Base-by-base conservation (phyloP, 1,140 invertebrate genomes). In the Cotesia typhae region DNA sequence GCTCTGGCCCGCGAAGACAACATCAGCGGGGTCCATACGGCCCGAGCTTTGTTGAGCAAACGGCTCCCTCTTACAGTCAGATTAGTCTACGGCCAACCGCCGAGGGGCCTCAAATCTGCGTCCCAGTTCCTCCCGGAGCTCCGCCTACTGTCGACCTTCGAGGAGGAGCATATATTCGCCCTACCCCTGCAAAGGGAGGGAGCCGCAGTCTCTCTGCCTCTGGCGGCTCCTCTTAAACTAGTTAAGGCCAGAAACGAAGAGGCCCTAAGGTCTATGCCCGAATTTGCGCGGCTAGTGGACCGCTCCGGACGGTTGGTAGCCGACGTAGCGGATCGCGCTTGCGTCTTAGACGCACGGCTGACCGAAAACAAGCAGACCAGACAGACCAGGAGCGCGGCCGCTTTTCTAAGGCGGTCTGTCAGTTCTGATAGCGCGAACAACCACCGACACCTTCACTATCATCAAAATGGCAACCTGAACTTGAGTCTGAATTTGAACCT, bases 1-100 rank as follows among this genome's bases (percentile, higher is more conserved):
- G 93, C 94, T 1, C 88, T 98, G 28, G 96, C 96, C 38, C 91
- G 94, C 80, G 94, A 95, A 83, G 94, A 96, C 77, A 96, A 96
- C 85, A 96, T 98, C 74, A 94, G 94, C 81, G 96, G 96, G 4
- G 95, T 97, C 10, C 95, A 96, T 84, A 94, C 94, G 61, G 93
- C 93, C 5, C 92, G 93, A 78, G 96, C 95, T 80, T 89, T 98
- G 65, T 86, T 97, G 47, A 92, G 92, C 74, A 96, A 97, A 82
- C 88, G 96, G 71, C 89, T 98, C 84, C 96, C 96, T 2, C 87
- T 98, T 63, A 97, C 96, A 67, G 96, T 97, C 1, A 87, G 96
- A 80, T 88, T 98, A 75, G 95, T 97, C 1, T 94, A 96, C 79
- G 96, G 96, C 17, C 93, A 91, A 74, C 92, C 92, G 41, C 95